These are phyloP conservation scores for Morus bassanus DNA, from an alignment of 2,797 vertebrate genomes.

Conservation along the genomic window DNA sequence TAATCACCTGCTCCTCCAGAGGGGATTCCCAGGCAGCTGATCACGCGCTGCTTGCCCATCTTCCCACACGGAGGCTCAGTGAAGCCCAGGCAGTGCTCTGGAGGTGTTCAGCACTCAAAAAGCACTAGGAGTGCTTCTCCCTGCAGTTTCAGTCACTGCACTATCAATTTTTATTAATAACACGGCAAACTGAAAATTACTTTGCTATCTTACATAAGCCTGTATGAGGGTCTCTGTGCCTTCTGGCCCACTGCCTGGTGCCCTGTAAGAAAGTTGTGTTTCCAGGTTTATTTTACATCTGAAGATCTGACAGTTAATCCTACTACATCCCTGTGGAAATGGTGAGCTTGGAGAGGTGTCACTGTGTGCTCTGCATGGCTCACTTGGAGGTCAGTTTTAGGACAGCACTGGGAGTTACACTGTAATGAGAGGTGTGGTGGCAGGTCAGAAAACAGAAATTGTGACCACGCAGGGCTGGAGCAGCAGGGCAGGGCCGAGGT, in stretches of 20 bases:
- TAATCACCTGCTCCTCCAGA: fast-evolving
- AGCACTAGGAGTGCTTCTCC: background rate
- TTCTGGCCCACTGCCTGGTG: background rate
- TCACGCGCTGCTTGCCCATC: background rate
- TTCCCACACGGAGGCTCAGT: background rate
- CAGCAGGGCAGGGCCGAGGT: background rate
- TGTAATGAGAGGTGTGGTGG: background rate
- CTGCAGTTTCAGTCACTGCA: background rate
- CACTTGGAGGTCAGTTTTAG: background rate
- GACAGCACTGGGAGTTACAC: background rate
- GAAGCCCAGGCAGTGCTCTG: background rate
- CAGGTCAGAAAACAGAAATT: background rate
- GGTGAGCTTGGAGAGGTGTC: background rate
- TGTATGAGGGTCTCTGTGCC: background rate
- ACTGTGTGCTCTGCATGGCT: background rate
- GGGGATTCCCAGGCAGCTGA: background rate
- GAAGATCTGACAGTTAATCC: background rate
- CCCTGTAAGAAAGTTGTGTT: background rate
- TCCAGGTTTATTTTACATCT: background rate
- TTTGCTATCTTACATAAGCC: background rate
- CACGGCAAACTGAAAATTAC: background rate
- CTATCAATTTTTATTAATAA: background rate
- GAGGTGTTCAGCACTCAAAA: background rate
- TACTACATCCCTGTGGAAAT: background rate
- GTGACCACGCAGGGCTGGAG: background rate